These are phyloP conservation scores for Pegoplata infirma DNA, from an alignment of 2,888 invertebrate genomes.

Conservation along the genomic window DNA sequence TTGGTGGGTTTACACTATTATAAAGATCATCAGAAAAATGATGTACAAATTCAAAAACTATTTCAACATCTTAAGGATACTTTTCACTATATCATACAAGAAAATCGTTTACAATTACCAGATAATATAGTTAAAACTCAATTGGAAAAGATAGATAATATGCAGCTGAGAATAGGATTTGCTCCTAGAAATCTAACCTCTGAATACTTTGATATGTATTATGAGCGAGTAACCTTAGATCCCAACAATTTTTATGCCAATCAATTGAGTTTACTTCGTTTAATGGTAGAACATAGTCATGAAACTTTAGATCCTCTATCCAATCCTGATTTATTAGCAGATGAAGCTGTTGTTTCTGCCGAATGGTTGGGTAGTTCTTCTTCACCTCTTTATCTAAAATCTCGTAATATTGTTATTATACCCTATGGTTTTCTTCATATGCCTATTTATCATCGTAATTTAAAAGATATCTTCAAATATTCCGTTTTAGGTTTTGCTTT, in stretches of 20 bases:
- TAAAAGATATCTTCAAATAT: slow-evolving; percentile 69
- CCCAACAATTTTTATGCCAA: slow-evolving; percentile 72
- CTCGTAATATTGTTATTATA: slow-evolving; percentile 72
- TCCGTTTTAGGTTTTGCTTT: slow-evolving; percentile 72
- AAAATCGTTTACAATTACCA: slow-evolving; percentile 71
- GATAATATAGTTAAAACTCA: slow-evolving; percentile 69
- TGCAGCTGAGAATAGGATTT: slow-evolving; percentile 73
- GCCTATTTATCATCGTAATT: slow-evolving; percentile 71
- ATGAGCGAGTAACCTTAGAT: slow-evolving; percentile 67
- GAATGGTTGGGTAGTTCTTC: slow-evolving; percentile 72
- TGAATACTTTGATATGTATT: slow-evolving; percentile 68
- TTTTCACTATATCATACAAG: slow-evolving; percentile 67
- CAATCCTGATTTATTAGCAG: slow-evolving; percentile 44
- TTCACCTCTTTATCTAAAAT: slow-evolving; percentile 73
- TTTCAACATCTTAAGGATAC: slow-evolving; percentile 69
- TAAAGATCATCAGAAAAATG: slow-evolving; percentile 64
- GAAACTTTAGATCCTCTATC: slow-evolving; percentile 58
- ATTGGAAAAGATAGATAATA: slow-evolving; percentile 69
- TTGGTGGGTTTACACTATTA: slow-evolving; percentile 72
- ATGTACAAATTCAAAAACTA: slow-evolving; percentile 65
- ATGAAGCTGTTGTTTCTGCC: slow-evolving; percentile 66
- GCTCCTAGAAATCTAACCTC: slow-evolving; percentile 68
- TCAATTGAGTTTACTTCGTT: slow-evolving; percentile 69
- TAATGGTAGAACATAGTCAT: slow-evolving; percentile 68
- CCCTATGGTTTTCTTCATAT: slow-evolving; percentile 72